These are phyloP conservation scores for Nothocercus julius DNA, from an alignment of 2,113 vertebrate species.

Conservation along the genomic window DNA sequence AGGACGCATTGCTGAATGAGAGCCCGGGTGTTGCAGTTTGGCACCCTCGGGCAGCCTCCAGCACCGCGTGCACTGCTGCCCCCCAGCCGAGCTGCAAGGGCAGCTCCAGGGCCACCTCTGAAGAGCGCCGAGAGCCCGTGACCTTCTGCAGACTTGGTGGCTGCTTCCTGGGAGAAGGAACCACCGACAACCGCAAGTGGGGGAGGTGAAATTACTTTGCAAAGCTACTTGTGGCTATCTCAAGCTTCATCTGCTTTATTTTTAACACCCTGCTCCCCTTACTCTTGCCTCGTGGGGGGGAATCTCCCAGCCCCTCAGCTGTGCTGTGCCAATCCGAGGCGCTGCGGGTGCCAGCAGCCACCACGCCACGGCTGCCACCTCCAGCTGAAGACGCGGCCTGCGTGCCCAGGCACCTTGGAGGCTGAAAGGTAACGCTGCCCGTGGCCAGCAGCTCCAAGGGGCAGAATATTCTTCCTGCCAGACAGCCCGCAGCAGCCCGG, in stretches of 20 bases:
- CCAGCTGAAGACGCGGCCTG: slow-evolving; percentile 27
- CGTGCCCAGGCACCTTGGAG: neutral
- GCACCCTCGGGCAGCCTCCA: neutral
- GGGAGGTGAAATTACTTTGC: neutral
- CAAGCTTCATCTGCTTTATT: slow-evolving; percentile 57
- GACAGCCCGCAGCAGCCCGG: neutral
- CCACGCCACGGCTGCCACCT: slow-evolving; percentile 25
- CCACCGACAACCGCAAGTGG: neutral
- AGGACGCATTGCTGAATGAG: neutral
- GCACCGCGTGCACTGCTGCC: neutral
- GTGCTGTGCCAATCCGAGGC: slow-evolving; percentile 57
- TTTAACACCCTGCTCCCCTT: slow-evolving; percentile 52
- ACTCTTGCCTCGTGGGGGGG: neutral
- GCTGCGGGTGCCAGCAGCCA: slow-evolving; percentile 31
- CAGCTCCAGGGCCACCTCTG: neutral
- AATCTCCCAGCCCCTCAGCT: slow-evolving; percentile 21
- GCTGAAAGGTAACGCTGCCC: neutral
- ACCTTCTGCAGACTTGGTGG: neutral
- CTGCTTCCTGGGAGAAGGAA: neutral
- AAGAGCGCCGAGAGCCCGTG: neutral
- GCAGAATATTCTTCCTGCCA: neutral
- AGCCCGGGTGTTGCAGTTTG: neutral
- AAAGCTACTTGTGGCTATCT: neutral
- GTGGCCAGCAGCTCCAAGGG: neutral
- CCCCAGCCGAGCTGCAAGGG: neutral